Evolutionary conservation across 2,797 vertebrate genomes (phyloP), one percentile per base, ranked within the genome.

Genomic region (Siniperca scherzeri): DNA sequence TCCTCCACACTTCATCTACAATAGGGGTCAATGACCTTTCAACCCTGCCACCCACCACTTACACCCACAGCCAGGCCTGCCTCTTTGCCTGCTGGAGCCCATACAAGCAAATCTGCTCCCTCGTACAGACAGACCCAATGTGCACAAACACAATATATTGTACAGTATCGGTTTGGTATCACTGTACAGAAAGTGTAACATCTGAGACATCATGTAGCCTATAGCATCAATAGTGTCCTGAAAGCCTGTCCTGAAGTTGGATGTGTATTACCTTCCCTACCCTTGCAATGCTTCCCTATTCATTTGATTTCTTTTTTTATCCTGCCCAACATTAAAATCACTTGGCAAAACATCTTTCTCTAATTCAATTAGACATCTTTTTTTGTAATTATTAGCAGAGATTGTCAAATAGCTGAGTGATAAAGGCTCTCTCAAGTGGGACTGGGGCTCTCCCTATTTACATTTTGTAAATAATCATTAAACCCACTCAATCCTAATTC

Each of bases 1-100:
- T 91, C 91, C 92, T 92, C 91, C 90, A 73, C 86, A 88, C 88
- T 92, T 85, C 75, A 91, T 89, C 89, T 89, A 93, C 89, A 92
- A 93, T 83, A 67, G 60, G 83, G 92, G 91, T 93, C 89, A 74
- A 61, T 3, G 57, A 88, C 93, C 90, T 93, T 91, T 92, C 65
- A 88, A 87, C 93, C 77, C 65, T 38, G 72, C 87, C 87, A 69
- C 94, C 94, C 90, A 94, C 92, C 67, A 48, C 80, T 84, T 52
- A 91, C 93, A 84, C 94, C 93, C 89, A 93, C 94, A 62, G 77
- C 70, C 87, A 48, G 78, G 80, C 78, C 69, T 77, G 79, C 67
- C 62, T 83, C 52, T 74, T 62, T 70, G 78, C 82, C 68, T 83
- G 84, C 72, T 74, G 22, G 21, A 88, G 70, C 33, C 68, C 17